Base-by-base conservation (phyloP, 1,140 invertebrate genomes). In the Zaprionus davidi region DNA sequence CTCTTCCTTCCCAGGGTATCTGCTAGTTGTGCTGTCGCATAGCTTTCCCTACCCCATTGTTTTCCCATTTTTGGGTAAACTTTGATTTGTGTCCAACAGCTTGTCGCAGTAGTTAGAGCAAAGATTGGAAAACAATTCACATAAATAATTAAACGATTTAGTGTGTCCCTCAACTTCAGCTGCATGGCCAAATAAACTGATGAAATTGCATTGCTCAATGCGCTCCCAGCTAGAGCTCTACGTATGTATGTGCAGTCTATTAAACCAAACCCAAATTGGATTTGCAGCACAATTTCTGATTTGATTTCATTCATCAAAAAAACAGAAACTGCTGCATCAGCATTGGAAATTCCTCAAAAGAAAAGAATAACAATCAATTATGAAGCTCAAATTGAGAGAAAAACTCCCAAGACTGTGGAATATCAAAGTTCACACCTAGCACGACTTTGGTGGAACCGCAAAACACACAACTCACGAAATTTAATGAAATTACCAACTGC, bases 401-500 rank as follows among this genome's bases (percentile, higher is more conserved):
- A 56, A 56, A 49, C 36, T 51, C 13, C 31, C 2, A 9, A 31
- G 28, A 31, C 28, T 9, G 7, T 7, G 7, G 28, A 31, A 9
- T 31, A 31, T 31, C 31, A 55, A 76, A 67, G 57, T 56, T 76
- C 69, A 72, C 62, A 76, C 62, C 74, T 76, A 28, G 62, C 12
- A 20, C 36, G 49, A 38, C 51, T 41, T 22, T 41, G 34, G 12
- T n/a, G 34, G 31, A 64, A 28, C 9, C 28, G 28, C 20, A 38
- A 58, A 67, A 86, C 67, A 36, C 65, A 70, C 72, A 78, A 80
- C 77, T 87, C 83, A 87, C 78, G 80, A 65, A 83, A 87, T 78
- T 83, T 87, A 87, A 87, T 87, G 83, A 87, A 87, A 78, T 83
- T 83, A 76, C 28, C 59, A 64, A 36, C 53, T 60, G 28, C 64